phyloP scores from a whole-genome alignment of 2,797 vertebrate genomes.

The Steatocranus sp. region DNA sequence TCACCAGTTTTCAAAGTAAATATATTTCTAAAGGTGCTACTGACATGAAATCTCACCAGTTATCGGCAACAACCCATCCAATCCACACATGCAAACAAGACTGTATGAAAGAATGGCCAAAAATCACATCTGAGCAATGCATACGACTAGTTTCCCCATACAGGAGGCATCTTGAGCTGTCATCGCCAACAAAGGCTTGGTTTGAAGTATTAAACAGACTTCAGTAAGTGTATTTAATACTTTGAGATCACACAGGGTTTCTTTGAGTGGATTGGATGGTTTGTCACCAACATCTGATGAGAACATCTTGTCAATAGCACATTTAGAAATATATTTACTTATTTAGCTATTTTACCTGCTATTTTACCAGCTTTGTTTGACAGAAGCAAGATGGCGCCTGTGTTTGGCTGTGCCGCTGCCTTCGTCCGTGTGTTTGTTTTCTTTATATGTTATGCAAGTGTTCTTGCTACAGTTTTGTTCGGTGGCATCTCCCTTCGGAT shows the following conservation, averaged over 20 bases:
- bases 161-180: background rate
- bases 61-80: background rate
- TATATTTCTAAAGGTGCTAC: background rate
- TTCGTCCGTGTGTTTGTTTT: no score
- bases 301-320: background rate
- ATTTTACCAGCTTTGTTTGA: no score
- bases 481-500: no score
- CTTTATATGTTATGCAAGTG: no score
- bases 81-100: background rate
- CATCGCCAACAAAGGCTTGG: background rate
- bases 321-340: background rate
- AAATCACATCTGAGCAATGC: background rate
- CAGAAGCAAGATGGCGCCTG: no score
- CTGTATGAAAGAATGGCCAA: background rate
- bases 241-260: fast-evolving
- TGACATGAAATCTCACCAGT: background rate
- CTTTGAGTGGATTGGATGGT: background rate
- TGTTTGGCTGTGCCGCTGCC: no score
- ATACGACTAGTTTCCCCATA: background rate
- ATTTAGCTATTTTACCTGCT: background rate
- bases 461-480: no score
- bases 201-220: background rate
- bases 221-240: fast-evolving
- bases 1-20: background rate
- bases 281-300: background rate